A percentile compares a stretch with the other conserved stretches of the same genome.
These are phyloP conservation scores for Ispidina picta DNA, from an alignment of 2,797 vertebrate genomes.

Conservation along the genomic window DNA sequence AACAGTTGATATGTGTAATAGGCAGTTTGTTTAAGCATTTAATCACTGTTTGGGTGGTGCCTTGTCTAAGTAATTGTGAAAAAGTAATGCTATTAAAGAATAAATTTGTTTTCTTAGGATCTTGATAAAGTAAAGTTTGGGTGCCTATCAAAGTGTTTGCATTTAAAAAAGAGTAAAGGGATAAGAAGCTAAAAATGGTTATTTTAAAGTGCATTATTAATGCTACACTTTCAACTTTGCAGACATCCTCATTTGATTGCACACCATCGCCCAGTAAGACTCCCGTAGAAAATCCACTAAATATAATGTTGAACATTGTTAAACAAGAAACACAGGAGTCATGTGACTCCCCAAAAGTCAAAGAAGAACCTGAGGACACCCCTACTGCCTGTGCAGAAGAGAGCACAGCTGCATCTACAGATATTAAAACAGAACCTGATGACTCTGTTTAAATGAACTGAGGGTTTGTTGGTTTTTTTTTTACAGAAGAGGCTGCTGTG, in stretches of 20 bases:
- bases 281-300: conserved; percentile 91
- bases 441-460: conserved; percentile 79
- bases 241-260: conserved; percentile 92
- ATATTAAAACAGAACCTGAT: conserved; percentile 82
- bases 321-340: conserved; percentile 85
- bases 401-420: conserved; percentile 77
- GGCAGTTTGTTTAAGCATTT: not conserved
- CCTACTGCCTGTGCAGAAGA: conserved; percentile 76
- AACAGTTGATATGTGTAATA: not conserved
- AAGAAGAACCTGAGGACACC: conserved; percentile 84
- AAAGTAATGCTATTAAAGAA: not conserved
- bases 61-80: not conserved
- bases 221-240: conserved; percentile 6
- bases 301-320: conserved; percentile 84
- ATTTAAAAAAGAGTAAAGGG: not conserved
- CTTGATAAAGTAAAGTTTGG: not conserved
- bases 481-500: conserved; percentile 75
- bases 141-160: rapidly evolving
- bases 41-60: not conserved
- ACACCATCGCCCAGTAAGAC: conserved; percentile 94
- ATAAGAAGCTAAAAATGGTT: not conserved
- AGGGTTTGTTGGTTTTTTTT: conserved; percentile 59
- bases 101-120: not conserved
- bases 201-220: not conserved
- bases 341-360: conserved; percentile 82